A percentile compares a stretch with the other conserved stretches of the same genome.
Conservation (phyloP, 1,140 invertebrate species). For the Meteorus sp. region DNA sequence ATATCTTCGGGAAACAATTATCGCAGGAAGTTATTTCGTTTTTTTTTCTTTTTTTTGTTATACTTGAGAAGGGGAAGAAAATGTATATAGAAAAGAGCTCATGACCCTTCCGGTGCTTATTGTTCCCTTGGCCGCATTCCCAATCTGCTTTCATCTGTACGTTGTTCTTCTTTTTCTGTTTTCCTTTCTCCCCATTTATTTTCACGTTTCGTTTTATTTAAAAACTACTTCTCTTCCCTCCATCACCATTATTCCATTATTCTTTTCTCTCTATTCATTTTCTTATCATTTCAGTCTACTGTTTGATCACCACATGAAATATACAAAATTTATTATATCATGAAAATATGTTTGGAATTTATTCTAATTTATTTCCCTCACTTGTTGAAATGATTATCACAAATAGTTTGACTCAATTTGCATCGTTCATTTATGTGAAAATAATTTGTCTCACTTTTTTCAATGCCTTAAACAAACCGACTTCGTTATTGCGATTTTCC, state of each 20-base stretch:
- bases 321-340: no score
- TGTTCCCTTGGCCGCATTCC: slow-evolving; percentile 24
- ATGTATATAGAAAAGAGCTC: slow-evolving; percentile 4
- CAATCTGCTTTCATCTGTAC: slow-evolving; percentile 21
- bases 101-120: slow-evolving; percentile 14
- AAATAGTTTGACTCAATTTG: no score
- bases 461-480: no score
- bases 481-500: no score
- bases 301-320: no score
- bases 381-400: no score
- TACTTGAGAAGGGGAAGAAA: background rate
- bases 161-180: slow-evolving; percentile 14
- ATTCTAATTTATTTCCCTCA: no score
- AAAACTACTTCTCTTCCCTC: slow-evolving; percentile 9
- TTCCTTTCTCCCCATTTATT: background rate
- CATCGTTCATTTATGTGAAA: no score
- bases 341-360: no score
- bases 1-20: slow-evolving; percentile 17
- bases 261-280: background rate
- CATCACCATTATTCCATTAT: slow-evolving; percentile 3
- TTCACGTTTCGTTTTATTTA: slow-evolving; percentile 1
- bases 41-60: background rate
- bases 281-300: slow-evolving; percentile 21
- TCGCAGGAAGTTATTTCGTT: slow-evolving; percentile 9
- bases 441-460: no score